Evolutionary conservation across 1,140 invertebrate species (phyloP).

Genomic region (Drosophila nigromelanica): DNA sequence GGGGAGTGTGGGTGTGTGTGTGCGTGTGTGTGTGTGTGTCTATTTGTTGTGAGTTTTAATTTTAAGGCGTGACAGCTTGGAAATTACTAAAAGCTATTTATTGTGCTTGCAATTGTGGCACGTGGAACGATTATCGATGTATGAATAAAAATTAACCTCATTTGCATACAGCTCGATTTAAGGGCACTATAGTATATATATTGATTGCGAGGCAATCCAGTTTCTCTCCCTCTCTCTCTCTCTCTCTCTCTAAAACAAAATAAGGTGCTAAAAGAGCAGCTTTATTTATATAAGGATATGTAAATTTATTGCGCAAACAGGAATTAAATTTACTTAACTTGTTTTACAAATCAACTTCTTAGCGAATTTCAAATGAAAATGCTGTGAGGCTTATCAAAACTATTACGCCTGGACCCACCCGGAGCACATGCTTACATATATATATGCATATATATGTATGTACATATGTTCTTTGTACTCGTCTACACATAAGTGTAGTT

Average conservation of each 20-base stretch:
- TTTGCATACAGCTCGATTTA: background rate
- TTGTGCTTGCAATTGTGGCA: background rate
- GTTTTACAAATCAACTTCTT: conserved; percentile 3
- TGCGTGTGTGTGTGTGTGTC: background rate
- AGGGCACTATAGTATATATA: background rate
- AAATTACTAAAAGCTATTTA: background rate
- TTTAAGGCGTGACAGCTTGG: background rate
- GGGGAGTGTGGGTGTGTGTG: no score
- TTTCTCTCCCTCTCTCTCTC: background rate
- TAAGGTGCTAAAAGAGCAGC: conserved; percentile 21
- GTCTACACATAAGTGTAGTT: conserved; percentile 22
- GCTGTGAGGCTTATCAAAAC: conserved; percentile 27
- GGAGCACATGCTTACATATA: no score
- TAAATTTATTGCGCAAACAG: conserved; percentile 4
- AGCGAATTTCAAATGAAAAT: conserved; percentile 8
- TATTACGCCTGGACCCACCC: no score
- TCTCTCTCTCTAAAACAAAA: conserved; percentile 5
- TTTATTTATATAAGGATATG: conserved; percentile 8
- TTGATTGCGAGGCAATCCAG: conserved; percentile 3
- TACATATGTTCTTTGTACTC: no score
- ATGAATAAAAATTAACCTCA: conserved; percentile 3
- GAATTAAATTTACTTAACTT: conserved; percentile 9
- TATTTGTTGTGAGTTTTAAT: background rate
- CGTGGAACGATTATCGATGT: background rate
- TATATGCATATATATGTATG: conserved; percentile 25